These are phyloP conservation scores for Cephus rjabovi DNA, from an alignment of 2,888 invertebrate genomes.

Conservation along the genomic window DNA sequence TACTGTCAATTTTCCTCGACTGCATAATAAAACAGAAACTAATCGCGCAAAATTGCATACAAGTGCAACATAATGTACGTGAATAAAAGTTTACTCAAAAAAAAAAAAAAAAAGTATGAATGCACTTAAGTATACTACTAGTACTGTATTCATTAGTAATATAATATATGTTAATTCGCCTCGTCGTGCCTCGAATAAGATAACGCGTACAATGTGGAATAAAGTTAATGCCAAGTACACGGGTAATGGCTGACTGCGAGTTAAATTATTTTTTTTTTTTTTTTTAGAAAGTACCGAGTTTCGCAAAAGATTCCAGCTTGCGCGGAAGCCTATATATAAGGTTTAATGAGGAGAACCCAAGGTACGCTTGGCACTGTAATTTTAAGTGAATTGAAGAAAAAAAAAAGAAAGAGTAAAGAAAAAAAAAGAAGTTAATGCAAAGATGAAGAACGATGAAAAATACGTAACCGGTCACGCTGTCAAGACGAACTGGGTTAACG, in stretches of 20 bases:
- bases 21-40: background rate
- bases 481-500: constrained; percentile 22
- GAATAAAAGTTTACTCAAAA: background rate
- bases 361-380: background rate
- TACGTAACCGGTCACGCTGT: constrained; percentile 3
- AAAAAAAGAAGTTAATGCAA: background rate
- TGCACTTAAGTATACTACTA: background rate
- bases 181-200: background rate
- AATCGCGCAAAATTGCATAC: background rate
- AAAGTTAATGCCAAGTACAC: background rate
- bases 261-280: constrained; percentile 2
- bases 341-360: background rate
- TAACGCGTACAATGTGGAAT: background rate
- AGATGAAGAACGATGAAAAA: background rate
- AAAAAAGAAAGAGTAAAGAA: background rate
- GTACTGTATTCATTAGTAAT: background rate
- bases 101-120: background rate
- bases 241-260: background rate
- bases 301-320: background rate
- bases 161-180: background rate
- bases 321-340: background rate
- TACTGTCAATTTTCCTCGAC: background rate
- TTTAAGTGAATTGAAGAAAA: background rate
- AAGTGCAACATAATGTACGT: background rate
- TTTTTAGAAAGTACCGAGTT: constrained; percentile 1